These are phyloP conservation scores for Mobula hypostoma DNA, from an alignment of 2,113 vertebrate genomes.

Conservation along the genomic window DNA sequence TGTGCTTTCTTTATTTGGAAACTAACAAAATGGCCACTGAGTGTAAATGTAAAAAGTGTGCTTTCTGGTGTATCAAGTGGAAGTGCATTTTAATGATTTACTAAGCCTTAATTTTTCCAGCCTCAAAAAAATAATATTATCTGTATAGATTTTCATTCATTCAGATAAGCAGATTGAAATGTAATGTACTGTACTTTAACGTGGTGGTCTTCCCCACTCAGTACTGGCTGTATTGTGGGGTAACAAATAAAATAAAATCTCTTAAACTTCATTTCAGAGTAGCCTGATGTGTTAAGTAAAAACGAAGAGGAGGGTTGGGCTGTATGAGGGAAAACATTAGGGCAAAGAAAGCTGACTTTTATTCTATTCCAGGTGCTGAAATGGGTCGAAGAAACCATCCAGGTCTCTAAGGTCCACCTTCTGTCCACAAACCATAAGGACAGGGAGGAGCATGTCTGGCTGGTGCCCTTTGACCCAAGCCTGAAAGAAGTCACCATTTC, in stretches of 20 bases:
- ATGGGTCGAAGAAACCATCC: slow-evolving; percentile 87
- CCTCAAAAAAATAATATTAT: too few species aligned
- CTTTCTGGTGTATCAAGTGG: too few species aligned
- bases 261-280: not conserved
- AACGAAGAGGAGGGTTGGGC: slow-evolving; percentile 37
- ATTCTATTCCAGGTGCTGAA: slow-evolving; percentile 68
- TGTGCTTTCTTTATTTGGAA: too few species aligned
- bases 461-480: slow-evolving; percentile 76
- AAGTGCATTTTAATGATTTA: too few species aligned
- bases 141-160: too few species aligned
- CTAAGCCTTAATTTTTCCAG: too few species aligned
- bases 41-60: too few species aligned
- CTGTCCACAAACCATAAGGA: slow-evolving; percentile 75
- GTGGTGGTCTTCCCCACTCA: not conserved
- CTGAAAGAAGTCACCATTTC: slow-evolving; percentile 85
- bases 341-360: not conserved
- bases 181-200: too few species aligned
- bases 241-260: not conserved
- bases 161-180: too few species aligned
- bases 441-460: slow-evolving; percentile 68
- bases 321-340: slow-evolving; percentile 35
- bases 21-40: too few species aligned
- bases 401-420: slow-evolving; percentile 81
- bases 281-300: not conserved
- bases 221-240: not conserved